Conservation (phyloP, 2,888 invertebrate species). For the Anoncus sp. region DNA sequence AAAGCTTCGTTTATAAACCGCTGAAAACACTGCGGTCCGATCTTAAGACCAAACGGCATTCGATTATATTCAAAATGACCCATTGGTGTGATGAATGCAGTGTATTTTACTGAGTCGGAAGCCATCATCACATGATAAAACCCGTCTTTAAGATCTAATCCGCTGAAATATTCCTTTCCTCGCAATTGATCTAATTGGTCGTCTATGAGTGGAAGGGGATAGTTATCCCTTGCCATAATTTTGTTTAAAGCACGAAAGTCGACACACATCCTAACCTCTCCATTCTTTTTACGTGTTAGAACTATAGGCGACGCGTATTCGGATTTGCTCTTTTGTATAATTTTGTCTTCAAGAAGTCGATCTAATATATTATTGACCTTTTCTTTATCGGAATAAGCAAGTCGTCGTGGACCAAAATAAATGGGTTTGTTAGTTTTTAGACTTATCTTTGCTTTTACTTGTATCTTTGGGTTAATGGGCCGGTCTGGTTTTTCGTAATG, state of each 20-base stretch:
- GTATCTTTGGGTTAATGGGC: neutral
- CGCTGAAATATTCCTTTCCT: slow-evolving; percentile 50
- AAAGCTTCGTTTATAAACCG: too few species aligned
- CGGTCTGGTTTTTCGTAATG: too few species aligned
- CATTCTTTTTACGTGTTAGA: slow-evolving; percentile 55
- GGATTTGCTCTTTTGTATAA: slow-evolving; percentile 63
- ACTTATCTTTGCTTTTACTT: too few species aligned
- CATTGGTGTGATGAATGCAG: slow-evolving; percentile 39
- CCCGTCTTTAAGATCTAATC: slow-evolving; percentile 64
- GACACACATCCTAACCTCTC: neutral
- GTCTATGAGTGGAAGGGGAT: slow-evolving; percentile 46
- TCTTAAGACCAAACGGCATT: slow-evolving; percentile 51
- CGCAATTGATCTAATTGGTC: too few species aligned
- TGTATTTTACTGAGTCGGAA: slow-evolving; percentile 57
- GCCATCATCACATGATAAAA: slow-evolving; percentile 63
- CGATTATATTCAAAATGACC: slow-evolving; percentile 13
- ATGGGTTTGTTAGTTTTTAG: too few species aligned
- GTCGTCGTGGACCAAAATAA: too few species aligned
- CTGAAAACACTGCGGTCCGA: slow-evolving; percentile 46
- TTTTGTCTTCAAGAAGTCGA: too few species aligned
- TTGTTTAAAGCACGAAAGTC: slow-evolving; percentile 40
- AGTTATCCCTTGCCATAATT: slow-evolving; percentile 49
- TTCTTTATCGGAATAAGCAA: too few species aligned
- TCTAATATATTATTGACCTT: too few species aligned
- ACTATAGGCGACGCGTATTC: slow-evolving; percentile 59